Evolutionary conservation across 1,140 invertebrate genomes (phyloP).

Genomic region (Marisa cornuarietis): DNA sequence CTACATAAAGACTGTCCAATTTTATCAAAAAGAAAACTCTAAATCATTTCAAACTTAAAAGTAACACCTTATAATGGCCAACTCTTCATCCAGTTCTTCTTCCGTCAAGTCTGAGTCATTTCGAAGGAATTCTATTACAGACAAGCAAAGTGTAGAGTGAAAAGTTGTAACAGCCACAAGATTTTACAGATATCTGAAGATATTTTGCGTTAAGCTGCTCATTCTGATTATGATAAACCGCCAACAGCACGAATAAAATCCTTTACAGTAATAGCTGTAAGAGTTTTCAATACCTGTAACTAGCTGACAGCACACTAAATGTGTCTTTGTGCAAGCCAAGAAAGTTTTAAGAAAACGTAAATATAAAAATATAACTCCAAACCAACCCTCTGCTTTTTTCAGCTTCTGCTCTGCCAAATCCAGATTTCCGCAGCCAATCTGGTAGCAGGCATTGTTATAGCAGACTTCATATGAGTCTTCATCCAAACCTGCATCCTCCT

Average conservation of each 20-base stretch:
- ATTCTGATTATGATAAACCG: not conserved
- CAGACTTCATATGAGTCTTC: constrained; percentile 85
- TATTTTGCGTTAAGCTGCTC: not conserved
- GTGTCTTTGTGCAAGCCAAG: too few species aligned
- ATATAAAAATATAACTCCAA: not conserved
- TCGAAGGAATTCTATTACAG: constrained; percentile 76
- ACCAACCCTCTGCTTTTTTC: constrained; percentile 76
- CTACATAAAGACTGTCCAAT: too few species aligned
- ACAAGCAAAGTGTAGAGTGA: not conserved
- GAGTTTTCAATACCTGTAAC: not conserved
- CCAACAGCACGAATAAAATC: not conserved
- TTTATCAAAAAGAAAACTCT: too few species aligned
- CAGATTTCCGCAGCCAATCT: constrained; percentile 78
- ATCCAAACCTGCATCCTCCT: constrained; percentile 69
- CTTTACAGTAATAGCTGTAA: not conserved
- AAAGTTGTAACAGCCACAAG: too few species aligned
- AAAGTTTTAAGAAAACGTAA: not conserved
- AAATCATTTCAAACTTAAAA: too few species aligned
- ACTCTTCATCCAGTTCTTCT: constrained; percentile 87
- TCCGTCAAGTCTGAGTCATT: constrained; percentile 81
- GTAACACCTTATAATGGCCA: constrained; percentile 82
- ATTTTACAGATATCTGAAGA: too few species aligned
- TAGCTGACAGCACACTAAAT: not conserved
- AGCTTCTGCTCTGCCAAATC: constrained; percentile 84
- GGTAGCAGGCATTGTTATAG: constrained; percentile 87